Evolutionary conservation across 2,113 vertebrate species (phyloP), one percentile per base, ranked within the genome.

Genomic region (Platysternon megacephalum): DNA sequence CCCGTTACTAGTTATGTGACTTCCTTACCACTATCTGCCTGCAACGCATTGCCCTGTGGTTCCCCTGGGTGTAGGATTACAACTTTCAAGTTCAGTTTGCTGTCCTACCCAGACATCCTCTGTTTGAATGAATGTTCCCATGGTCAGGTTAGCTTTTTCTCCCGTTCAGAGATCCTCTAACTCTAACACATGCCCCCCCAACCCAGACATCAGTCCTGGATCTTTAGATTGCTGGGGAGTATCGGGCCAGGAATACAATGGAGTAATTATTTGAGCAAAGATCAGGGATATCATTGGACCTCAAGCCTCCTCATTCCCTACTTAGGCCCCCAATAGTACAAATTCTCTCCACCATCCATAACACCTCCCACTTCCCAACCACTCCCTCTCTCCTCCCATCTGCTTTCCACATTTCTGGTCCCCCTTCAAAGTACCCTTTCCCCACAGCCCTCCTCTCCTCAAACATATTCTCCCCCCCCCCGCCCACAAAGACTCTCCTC

Each of bases 21-120:
- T 87, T 93, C 85, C 0, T 0, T 81, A 32, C 49, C 51, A 29
- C 56, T 11, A 35, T 22, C 1, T 35, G 35, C 61, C 11, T 32
- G 6, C 78, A 91, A 74, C 58, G 14, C 51, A 58, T 49, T 56
- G 39, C n/a, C 26, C 8, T 82, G 24, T 0, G 1, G 2, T 6
- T 55, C 39, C 82, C 65, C 80, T 39, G 19, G 12, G 3, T 88
- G 29, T 55, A 78, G 91, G 19, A 1, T 56, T 76, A 26, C 39
- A 76, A 22, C 39, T 44, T 76, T 26, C 42, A 76, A 44, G 72
- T 76, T 76, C 17, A 26, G n/a, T 42, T 76, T 76, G 72, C 72
- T 76, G 39, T 44, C 39, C 42, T 76, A 26, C 72, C 72, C 22
- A 76, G 39, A 22, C 72, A 76, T 76, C 39, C 5, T 26, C 39